phyloP scores from a whole-genome alignment of 2,113 vertebrate genomes.

The Macaca mulatta region DNA sequence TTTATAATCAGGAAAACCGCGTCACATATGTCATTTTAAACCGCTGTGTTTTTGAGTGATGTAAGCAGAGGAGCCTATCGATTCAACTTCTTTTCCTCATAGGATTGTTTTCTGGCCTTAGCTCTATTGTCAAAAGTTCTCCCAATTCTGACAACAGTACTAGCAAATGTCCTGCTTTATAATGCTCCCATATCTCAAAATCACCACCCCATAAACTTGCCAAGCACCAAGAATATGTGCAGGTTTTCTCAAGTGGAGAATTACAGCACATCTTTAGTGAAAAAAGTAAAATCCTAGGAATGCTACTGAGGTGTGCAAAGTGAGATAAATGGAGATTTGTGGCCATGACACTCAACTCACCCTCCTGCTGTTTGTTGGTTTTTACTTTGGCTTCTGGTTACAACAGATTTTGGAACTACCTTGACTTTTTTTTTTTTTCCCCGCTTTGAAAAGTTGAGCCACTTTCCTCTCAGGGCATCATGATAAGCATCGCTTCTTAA shows the following conservation, averaged over 20 bases:
- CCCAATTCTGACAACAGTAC: conserved; percentile 17
- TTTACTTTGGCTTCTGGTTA: not conserved
- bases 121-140: not conserved
- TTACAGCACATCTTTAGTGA: not conserved
- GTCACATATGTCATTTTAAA: not conserved
- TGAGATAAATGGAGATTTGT: not conserved
- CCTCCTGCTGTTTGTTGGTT: not conserved
- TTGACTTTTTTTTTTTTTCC: not conserved
- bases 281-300: not conserved
- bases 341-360: fast-evolving
- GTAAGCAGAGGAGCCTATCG: not conserved
- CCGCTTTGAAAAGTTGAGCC: too few species aligned
- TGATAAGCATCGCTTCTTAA: not conserved
- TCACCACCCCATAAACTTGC: conserved; percentile 51
- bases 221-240: not conserved
- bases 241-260: conserved; percentile 33
- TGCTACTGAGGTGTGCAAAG: not conserved
- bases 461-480: not conserved
- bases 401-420: not conserved
- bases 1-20: conserved; percentile 20
- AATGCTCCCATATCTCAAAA: not conserved
- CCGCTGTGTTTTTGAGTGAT: not conserved
- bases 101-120: conserved; percentile 22
- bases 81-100: conserved; percentile 52
- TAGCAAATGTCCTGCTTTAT: conserved; percentile 25